Conservation (phyloP, 2,113 vertebrate genomes). For the Phoxinus phoxinus region DNA sequence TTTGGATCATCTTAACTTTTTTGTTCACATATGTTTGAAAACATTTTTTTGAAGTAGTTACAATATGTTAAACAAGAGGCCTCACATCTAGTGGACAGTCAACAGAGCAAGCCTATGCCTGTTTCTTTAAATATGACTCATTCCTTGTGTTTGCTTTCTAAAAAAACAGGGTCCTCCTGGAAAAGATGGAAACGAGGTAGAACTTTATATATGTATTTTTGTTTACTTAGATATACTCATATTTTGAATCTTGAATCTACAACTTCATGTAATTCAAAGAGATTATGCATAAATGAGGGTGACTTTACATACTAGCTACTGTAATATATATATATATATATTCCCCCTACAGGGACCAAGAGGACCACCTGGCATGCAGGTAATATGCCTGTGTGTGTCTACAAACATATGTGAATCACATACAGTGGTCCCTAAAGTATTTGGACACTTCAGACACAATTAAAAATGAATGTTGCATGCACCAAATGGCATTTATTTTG, state of each 20-base stretch:
- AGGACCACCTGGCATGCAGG: slow-evolving; percentile 79
- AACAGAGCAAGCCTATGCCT: not conserved
- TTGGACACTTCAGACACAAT: not conserved
- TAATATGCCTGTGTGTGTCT: slow-evolving; percentile 41
- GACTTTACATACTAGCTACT: not conserved
- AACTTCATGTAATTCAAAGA: not conserved
- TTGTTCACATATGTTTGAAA: not conserved
- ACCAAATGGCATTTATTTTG: not conserved
- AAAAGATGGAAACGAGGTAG: slow-evolving; percentile 74
- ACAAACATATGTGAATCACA: not conserved
- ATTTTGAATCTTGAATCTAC: not conserved
- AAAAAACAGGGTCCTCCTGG: slow-evolving; percentile 73
- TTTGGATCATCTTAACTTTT: not conserved
- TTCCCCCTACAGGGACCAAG: slow-evolving; percentile 73
- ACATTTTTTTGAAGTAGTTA: not conserved
- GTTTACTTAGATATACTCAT: not conserved
- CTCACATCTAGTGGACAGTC: slow-evolving; percentile 47
- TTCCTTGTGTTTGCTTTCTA: slow-evolving; percentile 12
- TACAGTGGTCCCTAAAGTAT: not conserved
- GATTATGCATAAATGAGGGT: not conserved
- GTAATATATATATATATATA: not conserved
- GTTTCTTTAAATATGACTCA: not conserved
- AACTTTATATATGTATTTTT: slow-evolving; percentile 51
- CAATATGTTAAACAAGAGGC: slow-evolving; percentile 2
- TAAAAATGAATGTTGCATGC: not conserved